Evolutionary conservation across 2,888 invertebrate genomes (phyloP).

Genomic region (Polydrusus cervinus): DNA sequence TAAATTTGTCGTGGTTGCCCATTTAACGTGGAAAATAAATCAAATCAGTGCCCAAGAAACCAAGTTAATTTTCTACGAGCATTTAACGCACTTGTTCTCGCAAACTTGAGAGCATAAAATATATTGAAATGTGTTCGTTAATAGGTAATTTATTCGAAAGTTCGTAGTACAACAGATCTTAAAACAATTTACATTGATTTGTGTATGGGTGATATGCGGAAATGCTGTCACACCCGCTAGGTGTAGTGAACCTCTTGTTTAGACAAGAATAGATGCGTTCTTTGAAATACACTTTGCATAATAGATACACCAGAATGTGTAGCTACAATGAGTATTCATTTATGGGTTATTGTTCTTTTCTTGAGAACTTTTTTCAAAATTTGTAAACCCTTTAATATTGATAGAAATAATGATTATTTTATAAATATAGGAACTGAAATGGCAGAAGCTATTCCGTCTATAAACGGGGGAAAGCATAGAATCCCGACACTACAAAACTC

Average conservation of each 20-base stretch:
- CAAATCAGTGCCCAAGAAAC: not conserved
- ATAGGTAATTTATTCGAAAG: constrained; percentile 31
- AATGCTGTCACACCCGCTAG: constrained; percentile 41
- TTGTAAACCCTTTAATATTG: not conserved
- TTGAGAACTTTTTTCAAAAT: not conserved
- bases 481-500: too few relatives aligned
- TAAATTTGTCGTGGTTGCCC: too few relatives aligned
- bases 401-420: too few relatives aligned
- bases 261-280: constrained; percentile 36
- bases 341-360: not conserved
- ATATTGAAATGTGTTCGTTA: constrained; percentile 6
- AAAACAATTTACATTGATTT: constrained; percentile 40
- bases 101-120: constrained; percentile 3
- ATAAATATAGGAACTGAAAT: too few relatives aligned
- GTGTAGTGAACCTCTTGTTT: constrained; percentile 31
- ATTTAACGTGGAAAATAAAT: too few relatives aligned
- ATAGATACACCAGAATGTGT: not conserved
- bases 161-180: constrained; percentile 26
- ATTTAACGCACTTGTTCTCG: not conserved
- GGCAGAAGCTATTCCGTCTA: too few relatives aligned
- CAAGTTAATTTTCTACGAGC: not conserved
- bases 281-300: constrained; percentile 32
- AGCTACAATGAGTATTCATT: constrained; percentile 6
- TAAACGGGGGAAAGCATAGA: too few relatives aligned
- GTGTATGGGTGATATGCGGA: constrained; percentile 36